Conservation (phyloP, 2,797 vertebrate species). For the Urosaurus nigricauda region DNA sequence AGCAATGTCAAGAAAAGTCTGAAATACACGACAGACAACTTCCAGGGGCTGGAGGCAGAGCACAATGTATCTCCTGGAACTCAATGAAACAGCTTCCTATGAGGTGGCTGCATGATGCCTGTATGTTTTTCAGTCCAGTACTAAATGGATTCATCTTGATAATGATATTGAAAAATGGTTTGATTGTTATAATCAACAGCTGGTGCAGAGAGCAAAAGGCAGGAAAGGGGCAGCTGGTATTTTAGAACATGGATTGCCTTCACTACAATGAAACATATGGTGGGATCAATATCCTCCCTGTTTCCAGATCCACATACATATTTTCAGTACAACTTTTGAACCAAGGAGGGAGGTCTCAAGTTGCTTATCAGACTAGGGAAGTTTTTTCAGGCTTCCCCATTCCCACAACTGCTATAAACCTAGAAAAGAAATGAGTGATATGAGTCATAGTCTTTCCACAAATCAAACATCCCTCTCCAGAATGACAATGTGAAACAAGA, state of each 20-base stretch:
- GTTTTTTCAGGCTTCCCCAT: neutral
- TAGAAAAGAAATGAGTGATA: constrained; percentile 7
- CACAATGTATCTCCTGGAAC: no score
- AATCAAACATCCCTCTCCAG: neutral
- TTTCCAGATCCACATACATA: neutral
- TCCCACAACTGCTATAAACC: constrained; percentile 8
- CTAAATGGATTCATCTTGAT: neutral
- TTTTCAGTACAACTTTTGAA: constrained; percentile 1
- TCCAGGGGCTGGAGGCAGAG: no score
- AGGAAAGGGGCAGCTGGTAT: neutral
- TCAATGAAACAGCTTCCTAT: neutral
- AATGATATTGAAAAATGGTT: neutral
- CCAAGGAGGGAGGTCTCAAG: neutral
- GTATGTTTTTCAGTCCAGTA: neutral
- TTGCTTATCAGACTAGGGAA: neutral
- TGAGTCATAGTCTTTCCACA: constrained; percentile 1
- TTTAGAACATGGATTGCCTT: neutral
- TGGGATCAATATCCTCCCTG: neutral
- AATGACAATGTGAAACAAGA: neutral
- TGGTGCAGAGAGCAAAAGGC: neutral
- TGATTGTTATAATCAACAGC: constrained; percentile 6
- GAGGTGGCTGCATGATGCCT: neutral
- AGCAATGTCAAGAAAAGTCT: neutral
- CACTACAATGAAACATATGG: neutral
- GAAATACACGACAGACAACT: neutral